Percentiles rank a stretch among this genome's conserved stretches.
Conservation (phyloP, 2,888 invertebrate genomes). For the Drosophila nr. fundita region DNA sequence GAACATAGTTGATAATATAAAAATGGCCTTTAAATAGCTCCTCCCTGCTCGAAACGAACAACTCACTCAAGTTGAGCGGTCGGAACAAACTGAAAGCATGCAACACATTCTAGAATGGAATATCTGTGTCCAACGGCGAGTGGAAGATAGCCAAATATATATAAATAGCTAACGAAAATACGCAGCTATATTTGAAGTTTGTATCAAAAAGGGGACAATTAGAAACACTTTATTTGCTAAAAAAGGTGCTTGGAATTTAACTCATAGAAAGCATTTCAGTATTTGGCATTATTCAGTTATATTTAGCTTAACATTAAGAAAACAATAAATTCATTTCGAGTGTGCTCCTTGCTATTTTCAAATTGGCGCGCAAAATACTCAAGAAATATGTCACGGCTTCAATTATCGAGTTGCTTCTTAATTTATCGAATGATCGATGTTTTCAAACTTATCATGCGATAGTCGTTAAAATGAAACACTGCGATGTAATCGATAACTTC, state of each 20-base stretch:
- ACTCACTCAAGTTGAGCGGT: constrained; percentile 79
- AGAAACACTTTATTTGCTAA: constrained; percentile 10
- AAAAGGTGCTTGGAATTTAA: constrained; percentile 2
- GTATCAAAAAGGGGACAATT: constrained; percentile 35
- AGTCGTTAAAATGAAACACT: constrained; percentile 11
- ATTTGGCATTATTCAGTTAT: background rate
- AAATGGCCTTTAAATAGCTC: constrained; percentile 41
- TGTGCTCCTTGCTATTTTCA: background rate
- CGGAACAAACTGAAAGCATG: constrained; percentile 69
- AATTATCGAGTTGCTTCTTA: background rate
- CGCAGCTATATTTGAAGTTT: constrained; percentile 70
- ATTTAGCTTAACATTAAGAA: background rate
- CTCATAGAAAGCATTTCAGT: background rate
- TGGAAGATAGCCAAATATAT: constrained; percentile 70
- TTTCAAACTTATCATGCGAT: background rate
- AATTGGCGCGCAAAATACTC: constrained; percentile 16
- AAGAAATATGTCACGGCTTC: constrained; percentile 28
- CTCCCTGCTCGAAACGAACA: constrained; percentile 62
- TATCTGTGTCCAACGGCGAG: constrained; percentile 54
- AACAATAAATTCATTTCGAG: background rate
- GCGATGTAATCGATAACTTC: background rate
- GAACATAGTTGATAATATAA: constrained; percentile 39
- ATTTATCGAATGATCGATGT: constrained; percentile 12
- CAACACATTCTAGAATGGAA: constrained; percentile 72
- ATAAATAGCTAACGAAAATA: constrained; percentile 68